Evolutionary conservation across 2,888 invertebrate genomes (phyloP).

Genomic region (Tetanocera ferruginea): DNA sequence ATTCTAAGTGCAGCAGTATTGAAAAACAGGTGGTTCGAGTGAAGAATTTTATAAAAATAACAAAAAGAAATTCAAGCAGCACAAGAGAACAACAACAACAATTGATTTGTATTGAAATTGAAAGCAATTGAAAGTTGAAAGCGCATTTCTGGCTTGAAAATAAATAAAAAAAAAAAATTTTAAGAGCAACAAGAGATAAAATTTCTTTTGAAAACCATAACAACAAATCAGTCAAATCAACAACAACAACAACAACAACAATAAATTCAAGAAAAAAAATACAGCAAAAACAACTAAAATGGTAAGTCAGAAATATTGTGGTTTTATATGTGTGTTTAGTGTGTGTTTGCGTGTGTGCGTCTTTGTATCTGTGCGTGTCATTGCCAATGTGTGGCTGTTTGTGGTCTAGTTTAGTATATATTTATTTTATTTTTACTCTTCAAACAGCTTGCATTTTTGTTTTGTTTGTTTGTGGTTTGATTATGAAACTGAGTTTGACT

Average conservation of each 20-base stretch:
- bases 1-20: conserved; percentile 5
- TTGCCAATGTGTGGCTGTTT: not conserved
- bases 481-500: not conserved
- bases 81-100: not conserved
- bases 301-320: conserved; percentile 21
- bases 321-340: not conserved
- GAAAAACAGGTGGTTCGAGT: conserved; percentile 23
- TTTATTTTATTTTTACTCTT: not conserved
- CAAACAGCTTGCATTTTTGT: not conserved
- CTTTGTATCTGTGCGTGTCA: not conserved
- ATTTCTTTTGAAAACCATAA: not conserved
- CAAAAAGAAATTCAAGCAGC: not conserved
- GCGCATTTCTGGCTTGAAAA: no score
- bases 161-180: no score
- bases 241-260: conserved; percentile 25
- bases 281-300: not conserved
- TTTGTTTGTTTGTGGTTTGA: not conserved
- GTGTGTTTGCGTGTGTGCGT: not conserved
- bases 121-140: no score
- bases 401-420: not conserved
- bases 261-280: not conserved
- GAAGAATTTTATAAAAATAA: not conserved
- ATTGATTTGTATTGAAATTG: no score
- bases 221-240: not conserved
- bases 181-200: no score